phyloP scores from a whole-genome alignment of 2,113 vertebrate species.

The Chaenogobius annularis region DNA sequence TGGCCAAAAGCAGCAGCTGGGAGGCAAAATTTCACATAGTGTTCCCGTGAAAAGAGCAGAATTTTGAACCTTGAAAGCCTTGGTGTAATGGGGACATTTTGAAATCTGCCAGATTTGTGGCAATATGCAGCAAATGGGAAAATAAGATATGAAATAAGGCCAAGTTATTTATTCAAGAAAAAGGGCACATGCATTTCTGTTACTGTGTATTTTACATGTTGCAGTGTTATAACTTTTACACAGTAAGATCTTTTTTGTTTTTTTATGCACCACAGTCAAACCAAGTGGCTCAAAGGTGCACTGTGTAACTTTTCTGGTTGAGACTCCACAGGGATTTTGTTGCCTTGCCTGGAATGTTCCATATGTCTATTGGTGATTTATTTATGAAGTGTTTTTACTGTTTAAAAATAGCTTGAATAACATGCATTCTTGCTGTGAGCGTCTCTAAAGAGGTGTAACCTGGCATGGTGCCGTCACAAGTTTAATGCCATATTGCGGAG shows the following conservation, averaged over 20 bases:
- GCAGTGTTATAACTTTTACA: too few relatives aligned
- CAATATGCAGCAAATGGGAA: not conserved
- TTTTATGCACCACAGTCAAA: too few relatives aligned
- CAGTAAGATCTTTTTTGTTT: too few relatives aligned
- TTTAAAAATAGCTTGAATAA: not conserved
- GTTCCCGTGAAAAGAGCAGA: not conserved
- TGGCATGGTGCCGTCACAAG: not conserved
- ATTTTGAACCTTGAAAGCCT: not conserved
- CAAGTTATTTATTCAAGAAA: too few relatives aligned
- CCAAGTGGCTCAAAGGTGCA: too few relatives aligned
- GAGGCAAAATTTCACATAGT: conserved; percentile 16
- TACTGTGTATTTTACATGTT: too few relatives aligned
- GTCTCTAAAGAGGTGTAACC: not conserved
- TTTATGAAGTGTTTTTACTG: not conserved
- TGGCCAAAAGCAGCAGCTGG: conserved; percentile 34
- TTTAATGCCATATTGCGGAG: not conserved
- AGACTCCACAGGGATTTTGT: too few relatives aligned
- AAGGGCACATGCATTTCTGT: too few relatives aligned
- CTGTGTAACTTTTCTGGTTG: too few relatives aligned
- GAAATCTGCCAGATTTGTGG: conserved; percentile 3
- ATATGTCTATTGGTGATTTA: not conserved
- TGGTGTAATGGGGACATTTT: conserved; percentile 11
- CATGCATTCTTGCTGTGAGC: too few relatives aligned
- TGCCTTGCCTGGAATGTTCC: too few relatives aligned
- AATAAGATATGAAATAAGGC: not conserved